Base-by-base conservation (phyloP, 2,888 invertebrate genomes). In the Apodemia hepburni region DNA sequence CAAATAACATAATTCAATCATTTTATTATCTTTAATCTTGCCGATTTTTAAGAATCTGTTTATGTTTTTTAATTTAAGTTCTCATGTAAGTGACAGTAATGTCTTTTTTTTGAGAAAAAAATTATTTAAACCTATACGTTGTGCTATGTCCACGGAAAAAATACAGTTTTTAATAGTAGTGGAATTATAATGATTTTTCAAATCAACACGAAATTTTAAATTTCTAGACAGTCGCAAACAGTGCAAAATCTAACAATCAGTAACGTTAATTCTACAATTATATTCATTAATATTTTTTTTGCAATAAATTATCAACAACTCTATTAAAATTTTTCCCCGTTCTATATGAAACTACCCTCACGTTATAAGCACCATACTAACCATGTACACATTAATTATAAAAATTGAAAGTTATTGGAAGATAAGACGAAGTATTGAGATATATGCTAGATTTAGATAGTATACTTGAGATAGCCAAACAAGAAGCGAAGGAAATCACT, bases 381-480 rank as follows among this genome's bases (percentile, higher is more conserved):
- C 51, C 51, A 54, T 54, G 51, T 54, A 54, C 51, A 54, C 51
- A 54, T 54, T 54, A 42, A 42, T 42, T 54, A 22, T 54, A 51
- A 51, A 51, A 51, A 51, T 51, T 22, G 51, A 51, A 51, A 51
- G 12, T 8, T 51, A 54, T 54, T 54, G 51, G 51, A 54, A 54
- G 51, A 54, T 22, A 22, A 54, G 12, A 42, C 42, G 42, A 54
- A 54, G 27, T 54, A 27, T 22, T 27, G 3, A 54, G 11, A 22
- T 22, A 54, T 12, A 27, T 3, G 15, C 51, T 54, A 54, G 0
- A 51, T 22, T 22, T 12, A 22, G 11, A 18, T 12, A 49, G 17
- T 54, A 15, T 54, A 12, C 11, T 54, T 27, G 51, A 42, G 42
- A 42, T 42, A 42, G 42, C 42, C 42, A 42, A 15, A 42, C 42